A percentile compares a stretch with the other conserved stretches of the same genome.
Evolutionary conservation across 2,888 invertebrate genomes (phyloP).

Genomic region (Pherbina coryleti): DNA sequence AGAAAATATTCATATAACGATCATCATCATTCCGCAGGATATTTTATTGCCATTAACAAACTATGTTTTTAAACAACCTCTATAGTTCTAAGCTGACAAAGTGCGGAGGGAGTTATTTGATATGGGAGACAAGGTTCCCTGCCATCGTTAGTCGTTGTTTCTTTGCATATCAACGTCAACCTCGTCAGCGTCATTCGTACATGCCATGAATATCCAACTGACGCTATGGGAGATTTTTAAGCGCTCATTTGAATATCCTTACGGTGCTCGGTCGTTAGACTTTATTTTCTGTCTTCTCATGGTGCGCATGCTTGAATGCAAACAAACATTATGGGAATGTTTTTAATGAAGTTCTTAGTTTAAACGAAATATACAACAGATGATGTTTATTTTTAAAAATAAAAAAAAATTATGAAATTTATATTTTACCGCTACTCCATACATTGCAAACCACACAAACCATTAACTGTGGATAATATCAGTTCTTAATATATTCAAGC

Average conservation of each 20-base stretch:
- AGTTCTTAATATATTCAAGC: too few relatives aligned
- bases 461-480: too few relatives aligned
- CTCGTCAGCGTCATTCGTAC: neutral
- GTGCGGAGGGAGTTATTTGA: neutral
- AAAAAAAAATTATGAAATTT: too few relatives aligned
- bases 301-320: slow-evolving; percentile 59
- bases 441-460: too few relatives aligned
- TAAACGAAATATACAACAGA: too few relatives aligned
- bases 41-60: slow-evolving; percentile 22
- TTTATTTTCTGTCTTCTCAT: slow-evolving; percentile 5
- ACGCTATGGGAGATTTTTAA: slow-evolving; percentile 30
- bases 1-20: neutral
- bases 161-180: neutral
- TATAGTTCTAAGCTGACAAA: too few relatives aligned
- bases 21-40: slow-evolving; percentile 41
- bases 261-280: neutral
- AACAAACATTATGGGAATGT: slow-evolving; percentile 20
- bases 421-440: too few relatives aligned
- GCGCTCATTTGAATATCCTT: slow-evolving; percentile 55
- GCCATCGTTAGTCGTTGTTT: neutral
- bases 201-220: neutral
- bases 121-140: neutral
- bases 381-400: too few relatives aligned
- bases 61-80: too few relatives aligned
- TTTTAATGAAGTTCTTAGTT: too few relatives aligned